Conservation (phyloP, 2,888 invertebrate genomes). For the Ethmia dodecea region DNA sequence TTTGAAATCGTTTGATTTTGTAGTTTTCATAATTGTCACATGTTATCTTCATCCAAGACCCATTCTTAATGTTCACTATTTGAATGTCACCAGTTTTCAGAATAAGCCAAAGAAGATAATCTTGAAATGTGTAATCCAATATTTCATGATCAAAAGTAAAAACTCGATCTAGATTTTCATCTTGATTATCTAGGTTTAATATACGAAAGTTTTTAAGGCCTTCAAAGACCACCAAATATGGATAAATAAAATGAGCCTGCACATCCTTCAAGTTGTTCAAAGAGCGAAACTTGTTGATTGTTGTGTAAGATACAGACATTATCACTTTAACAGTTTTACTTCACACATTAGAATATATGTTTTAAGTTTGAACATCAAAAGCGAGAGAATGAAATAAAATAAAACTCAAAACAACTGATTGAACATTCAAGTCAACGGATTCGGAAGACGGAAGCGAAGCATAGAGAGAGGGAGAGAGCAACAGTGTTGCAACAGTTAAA, state of each 20-base stretch:
- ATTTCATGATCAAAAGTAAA: conserved; percentile 38
- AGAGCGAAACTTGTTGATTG: conserved; percentile 22
- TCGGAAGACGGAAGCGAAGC: background rate
- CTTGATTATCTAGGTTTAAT: conserved; percentile 30
- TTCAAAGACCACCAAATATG: conserved; percentile 46
- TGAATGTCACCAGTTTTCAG: conserved; percentile 44
- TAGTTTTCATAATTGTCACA: conserved; percentile 35
- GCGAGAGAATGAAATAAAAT: background rate
- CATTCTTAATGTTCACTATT: conserved; percentile 36
- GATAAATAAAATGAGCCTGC: conserved; percentile 41
- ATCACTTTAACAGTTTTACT: conserved; percentile 4
- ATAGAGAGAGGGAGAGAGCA: no score
- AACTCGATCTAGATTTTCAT: conserved; percentile 19
- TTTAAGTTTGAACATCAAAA: background rate
- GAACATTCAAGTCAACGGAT: background rate
- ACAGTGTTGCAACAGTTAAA: no score
- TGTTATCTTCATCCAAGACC: conserved; percentile 30
- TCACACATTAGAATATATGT: background rate
- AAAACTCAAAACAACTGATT: background rate
- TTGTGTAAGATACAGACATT: conserved; percentile 21
- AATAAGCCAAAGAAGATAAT: conserved; percentile 48
- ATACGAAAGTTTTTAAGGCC: conserved; percentile 28
- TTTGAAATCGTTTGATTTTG: conserved; percentile 37
- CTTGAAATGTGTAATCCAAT: conserved; percentile 33
- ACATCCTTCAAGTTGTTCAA: conserved; percentile 19